These are phyloP conservation scores for Brachionus calyciflorus DNA, from an alignment of 1,140 invertebrate genomes.

Conservation along the genomic window DNA sequence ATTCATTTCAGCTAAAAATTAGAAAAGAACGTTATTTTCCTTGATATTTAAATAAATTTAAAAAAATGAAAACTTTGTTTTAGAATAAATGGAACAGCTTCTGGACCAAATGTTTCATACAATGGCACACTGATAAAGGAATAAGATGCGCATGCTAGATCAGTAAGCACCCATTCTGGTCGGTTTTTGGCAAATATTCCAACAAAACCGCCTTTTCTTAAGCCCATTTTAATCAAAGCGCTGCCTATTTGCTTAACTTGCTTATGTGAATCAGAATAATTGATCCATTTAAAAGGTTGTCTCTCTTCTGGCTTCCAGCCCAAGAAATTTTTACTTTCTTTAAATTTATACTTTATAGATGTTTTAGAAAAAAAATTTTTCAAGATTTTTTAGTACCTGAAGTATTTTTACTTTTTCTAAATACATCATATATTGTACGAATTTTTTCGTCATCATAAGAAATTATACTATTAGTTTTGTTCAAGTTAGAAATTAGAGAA, in stretches of 20 bases:
- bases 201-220: neutral
- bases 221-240: neutral
- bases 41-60: neutral
- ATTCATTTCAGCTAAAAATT: slow-evolving; percentile 29
- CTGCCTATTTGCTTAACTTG: neutral
- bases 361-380: neutral
- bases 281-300: slow-evolving; percentile 4
- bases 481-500: neutral
- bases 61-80: slow-evolving; percentile 7
- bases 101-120: slow-evolving; percentile 42
- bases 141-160: slow-evolving; percentile 25
- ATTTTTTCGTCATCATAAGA: neutral
- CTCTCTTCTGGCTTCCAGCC: neutral
- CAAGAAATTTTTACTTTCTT: neutral
- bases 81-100: slow-evolving; percentile 13
- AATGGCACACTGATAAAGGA: slow-evolving; percentile 12
- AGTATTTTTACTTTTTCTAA: neutral
- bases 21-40: too few species aligned
- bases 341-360: neutral
- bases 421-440: neutral
- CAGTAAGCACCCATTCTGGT: slow-evolving; percentile 34
- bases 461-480: neutral
- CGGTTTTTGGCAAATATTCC: slow-evolving; percentile 43
- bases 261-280: neutral
- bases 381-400: neutral